Conservation (phyloP, 1,140 invertebrate genomes). For the Steinernema feltiae region DNA sequence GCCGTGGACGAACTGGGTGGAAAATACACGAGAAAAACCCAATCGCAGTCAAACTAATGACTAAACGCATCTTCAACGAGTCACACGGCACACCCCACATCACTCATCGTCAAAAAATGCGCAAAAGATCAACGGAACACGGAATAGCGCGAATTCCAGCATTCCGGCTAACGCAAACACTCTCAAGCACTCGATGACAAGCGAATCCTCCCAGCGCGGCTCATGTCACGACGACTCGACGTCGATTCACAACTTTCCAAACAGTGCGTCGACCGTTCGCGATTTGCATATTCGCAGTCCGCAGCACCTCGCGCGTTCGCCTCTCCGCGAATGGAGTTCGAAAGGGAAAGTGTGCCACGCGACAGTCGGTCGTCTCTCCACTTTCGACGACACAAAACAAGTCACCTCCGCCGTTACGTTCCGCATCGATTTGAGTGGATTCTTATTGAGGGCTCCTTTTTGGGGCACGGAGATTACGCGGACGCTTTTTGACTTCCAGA, state of each 20-base stretch:
- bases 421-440: not conserved
- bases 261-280: not conserved
- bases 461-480: not conserved
- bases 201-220: too few species aligned
- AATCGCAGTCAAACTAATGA: not conserved
- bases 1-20: not conserved
- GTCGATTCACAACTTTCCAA: not conserved
- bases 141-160: not conserved
- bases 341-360: constrained; percentile 10
- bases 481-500: not conserved
- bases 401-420: not conserved
- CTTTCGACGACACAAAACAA: not conserved
- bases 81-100: not conserved
- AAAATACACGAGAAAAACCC: not conserved
- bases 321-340: not conserved
- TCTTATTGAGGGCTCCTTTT: not conserved
- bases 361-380: not conserved
- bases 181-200: not conserved
- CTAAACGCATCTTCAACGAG: not conserved
- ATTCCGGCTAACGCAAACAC: not conserved
- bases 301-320: too few species aligned
- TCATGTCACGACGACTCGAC: too few species aligned
- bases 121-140: not conserved
- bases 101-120: not conserved
- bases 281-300: constrained; percentile 8